phyloP scores from a whole-genome alignment of 1,140 invertebrate species.

The Polyergus mexicanus region DNA sequence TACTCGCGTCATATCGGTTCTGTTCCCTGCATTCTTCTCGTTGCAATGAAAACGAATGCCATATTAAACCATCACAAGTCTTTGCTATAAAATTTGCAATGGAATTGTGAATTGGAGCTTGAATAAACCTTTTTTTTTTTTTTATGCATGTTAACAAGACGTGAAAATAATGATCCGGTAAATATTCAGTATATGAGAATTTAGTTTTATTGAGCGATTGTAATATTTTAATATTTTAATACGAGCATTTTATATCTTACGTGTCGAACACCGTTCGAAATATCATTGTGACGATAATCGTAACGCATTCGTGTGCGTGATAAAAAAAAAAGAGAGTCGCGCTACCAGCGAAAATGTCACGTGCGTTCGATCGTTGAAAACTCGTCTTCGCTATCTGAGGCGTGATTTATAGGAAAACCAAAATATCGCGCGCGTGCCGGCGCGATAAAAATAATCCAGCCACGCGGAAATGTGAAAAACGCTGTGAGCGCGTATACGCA shows the following conservation, averaged over 20 bases:
- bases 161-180: background rate
- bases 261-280: background rate
- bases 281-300: constrained; percentile 19
- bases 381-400: constrained; percentile 46
- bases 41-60: constrained; percentile 5
- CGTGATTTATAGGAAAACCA: constrained; percentile 49
- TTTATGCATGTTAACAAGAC: background rate
- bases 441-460: constrained; percentile 59
- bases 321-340: constrained; percentile 31
- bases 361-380: constrained; percentile 44
- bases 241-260: constrained; percentile 6
- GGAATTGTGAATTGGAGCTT: background rate
- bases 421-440: constrained; percentile 54
- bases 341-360: constrained; percentile 39
- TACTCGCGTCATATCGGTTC: constrained; percentile 17
- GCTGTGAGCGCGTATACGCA: background rate
- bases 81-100: constrained; percentile 1
- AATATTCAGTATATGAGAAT: background rate
- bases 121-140: background rate
- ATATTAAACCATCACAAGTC: background rate
- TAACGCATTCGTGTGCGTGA: constrained; percentile 17
- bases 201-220: background rate
- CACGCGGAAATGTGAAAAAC: constrained; percentile 33
- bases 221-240: constrained; percentile 15
- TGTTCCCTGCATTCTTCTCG: constrained; percentile 2